Base-by-base conservation (phyloP, 2,888 invertebrate species). In the Criorhina ranunculi region DNA sequence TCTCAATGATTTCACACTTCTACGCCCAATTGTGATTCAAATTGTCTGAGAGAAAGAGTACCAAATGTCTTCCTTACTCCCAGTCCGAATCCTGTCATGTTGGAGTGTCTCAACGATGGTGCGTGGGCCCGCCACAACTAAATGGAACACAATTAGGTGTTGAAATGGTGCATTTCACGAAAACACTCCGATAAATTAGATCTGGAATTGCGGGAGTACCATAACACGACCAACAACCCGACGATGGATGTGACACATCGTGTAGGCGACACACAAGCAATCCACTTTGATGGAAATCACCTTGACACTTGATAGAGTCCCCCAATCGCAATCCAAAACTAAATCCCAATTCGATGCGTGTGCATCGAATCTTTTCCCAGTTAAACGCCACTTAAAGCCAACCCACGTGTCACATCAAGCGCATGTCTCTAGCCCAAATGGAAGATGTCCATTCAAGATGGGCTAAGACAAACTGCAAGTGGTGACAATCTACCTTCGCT, bases 81-180 rank as follows among this genome's bases (percentile, higher is more conserved):
- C 46, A 15, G 24, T 24, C 24, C 35, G 69, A 24, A 33, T 64
- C 64, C 62, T 82, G 76, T 53, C 62, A 57, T 29, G 42, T n/a
- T 77, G 40, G 51, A 78, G 78, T 83, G 70, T 66, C 40, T 70
- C 44, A 9, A 37, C 40, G 55, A n/a, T 37, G 31, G 29, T 40
- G 77, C 73, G 72, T 78, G 67, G 83, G 78, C 60, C 15, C 60
- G 17, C 7, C 44, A 29, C 11, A 8, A 29, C 78, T 64, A 83
- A 83, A 78, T 78, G 73, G 46, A 69, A 64, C 78, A 73, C 83
- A 83, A 83, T 83, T 83, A 83, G 83, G 83, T 78, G 83, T 60
- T 83, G 69, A 78, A 73, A 78, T 78, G 73, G 73, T 78, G 77
- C 60, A 70, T 73, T 69, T 73, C 53, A 49, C 9, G 60, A 66